Conservation (phyloP, 2,113 vertebrate genomes). For the Pao palembangensis region DNA sequence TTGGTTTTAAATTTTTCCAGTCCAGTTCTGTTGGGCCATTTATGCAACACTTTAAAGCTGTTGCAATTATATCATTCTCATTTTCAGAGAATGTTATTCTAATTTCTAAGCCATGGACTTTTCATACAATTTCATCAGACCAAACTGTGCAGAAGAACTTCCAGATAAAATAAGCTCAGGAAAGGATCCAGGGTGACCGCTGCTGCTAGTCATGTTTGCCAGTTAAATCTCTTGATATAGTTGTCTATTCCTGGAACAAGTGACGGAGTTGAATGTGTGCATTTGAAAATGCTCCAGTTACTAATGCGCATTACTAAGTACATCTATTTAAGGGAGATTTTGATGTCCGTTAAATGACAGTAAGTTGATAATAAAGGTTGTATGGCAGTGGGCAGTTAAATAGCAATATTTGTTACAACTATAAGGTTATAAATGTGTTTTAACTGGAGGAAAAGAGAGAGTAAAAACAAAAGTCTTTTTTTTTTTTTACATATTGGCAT, state of each 20-base stretch:
- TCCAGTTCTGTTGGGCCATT: constrained; percentile 2
- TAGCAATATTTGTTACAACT: no score
- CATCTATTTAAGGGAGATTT: constrained; percentile 34
- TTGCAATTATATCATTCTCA: constrained; percentile 23
- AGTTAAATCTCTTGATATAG: constrained; percentile 53
- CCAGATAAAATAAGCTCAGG: constrained; percentile 46
- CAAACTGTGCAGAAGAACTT: constrained; percentile 17
- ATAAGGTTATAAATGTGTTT: no score
- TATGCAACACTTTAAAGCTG: constrained; percentile 13
- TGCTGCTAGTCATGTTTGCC: constrained; percentile 49
- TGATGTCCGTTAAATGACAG: neutral
- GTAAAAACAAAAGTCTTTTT: no score
- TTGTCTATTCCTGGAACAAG: constrained; percentile 58
- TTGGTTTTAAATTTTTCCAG: constrained; percentile 18
- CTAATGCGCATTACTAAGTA: constrained; percentile 34
- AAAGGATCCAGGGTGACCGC: constrained; percentile 48
- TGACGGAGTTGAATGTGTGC: constrained; percentile 30
- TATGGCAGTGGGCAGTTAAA: no score
- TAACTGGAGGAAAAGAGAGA: no score
- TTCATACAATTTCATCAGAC: constrained; percentile 64
- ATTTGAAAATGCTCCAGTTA: constrained; percentile 5
- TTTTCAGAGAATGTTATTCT: constrained; percentile 35
- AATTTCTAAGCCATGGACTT: constrained; percentile 44
- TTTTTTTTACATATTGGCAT: no score
- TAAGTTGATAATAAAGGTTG: no score